Base-by-base conservation (phyloP, 2,113 vertebrate genomes). In the Peromyscus leucopus region DNA sequence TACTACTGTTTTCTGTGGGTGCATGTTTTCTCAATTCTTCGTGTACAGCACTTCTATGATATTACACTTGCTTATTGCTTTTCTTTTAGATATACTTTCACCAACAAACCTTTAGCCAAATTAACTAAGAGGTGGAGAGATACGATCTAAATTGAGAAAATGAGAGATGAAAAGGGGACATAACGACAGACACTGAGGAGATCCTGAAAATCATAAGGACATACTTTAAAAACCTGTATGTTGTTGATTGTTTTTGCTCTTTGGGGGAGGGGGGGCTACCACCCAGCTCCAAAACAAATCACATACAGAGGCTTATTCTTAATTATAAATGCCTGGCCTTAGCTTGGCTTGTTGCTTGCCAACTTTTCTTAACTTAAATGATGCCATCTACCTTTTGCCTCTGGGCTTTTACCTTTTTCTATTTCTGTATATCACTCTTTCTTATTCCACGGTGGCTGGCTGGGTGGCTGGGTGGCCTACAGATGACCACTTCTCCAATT, bases 1-100 rank as follows among this genome's bases (percentile, higher is more conserved):
- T 19, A 7, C 63, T 79, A 6, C 28, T 42, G 42, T 65, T 69
- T 67, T 17, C 65, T 61, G 7, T 12, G 19, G 15, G 42, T 7
- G 12, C 42, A 28, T 33, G 1, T 51, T 57, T 67, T 90, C 61
- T 83, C 3, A 10, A 31, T n/a, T 79, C 59, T 95, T 11, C 8
- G 51, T 15, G 2, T 59, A 39, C 55, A 42, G 55, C 10, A 17
- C 71, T 74, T 75, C 31, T 22, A 67, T 90, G 91, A 11, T 26
- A 83, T 88, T 76, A 92, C 83, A 57, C 63, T 42, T 78, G 17
- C 51, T 80, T 95, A 74, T 51, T 6, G 16, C 71, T 95, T 93
- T 51, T 79, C 91, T 83, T 69, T 92, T 71, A n/a, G 69, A 31
- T 74, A 57, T 59, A 39, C 22, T 59, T 59, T 83, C 80, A 13